Evolutionary conservation across 1,140 invertebrate species (phyloP), one percentile per base, ranked within the genome.

Genomic region (Nixonia krombeini): DNA sequence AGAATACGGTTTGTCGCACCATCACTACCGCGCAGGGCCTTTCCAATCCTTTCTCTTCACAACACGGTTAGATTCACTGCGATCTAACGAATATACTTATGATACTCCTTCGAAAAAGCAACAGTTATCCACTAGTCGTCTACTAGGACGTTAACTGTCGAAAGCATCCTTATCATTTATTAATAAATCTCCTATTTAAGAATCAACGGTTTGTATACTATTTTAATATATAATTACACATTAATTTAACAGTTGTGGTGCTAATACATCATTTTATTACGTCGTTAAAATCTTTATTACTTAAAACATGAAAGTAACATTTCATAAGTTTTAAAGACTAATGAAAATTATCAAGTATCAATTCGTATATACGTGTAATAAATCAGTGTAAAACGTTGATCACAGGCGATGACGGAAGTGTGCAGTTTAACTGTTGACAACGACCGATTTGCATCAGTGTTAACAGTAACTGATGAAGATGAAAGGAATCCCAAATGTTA

Each of bases 401-500:
- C 37, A 7, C 21, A 55, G 49, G 40, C 31, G 25, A 49, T 51
- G 58, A 53, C 64, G 26, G 52, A 66, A 31, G 64, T 67, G 4
- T 15, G 57, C 29, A 51, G 46, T 12, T 17, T 63, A 0, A 33
- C 28, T 1, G 50, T 64, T 1, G 62, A 74, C 28, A 69, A 29
- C 29, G 58, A 71, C 18, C 40, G 56, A 6, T 71, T 74, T 16
- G 31, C 55, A 9, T 57, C 45, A 3, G 50, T 70, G 4, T 18
- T 74, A 16, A 55, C 37, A 1, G 51, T 71, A 40, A 18, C 16
- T 4, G 31, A 46, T 8, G 62, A 74, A 1, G 62, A 71, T 6
- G 52, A 57, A 5, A 10, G 25, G 9, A 12, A 56, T 13, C 8
- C 35, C 37, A 58, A 53, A 45, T 26, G 31, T 0, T n/a, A n/a